Evolutionary conservation across 2,888 invertebrate species (phyloP).

Genomic region (Bombylius discolor): DNA sequence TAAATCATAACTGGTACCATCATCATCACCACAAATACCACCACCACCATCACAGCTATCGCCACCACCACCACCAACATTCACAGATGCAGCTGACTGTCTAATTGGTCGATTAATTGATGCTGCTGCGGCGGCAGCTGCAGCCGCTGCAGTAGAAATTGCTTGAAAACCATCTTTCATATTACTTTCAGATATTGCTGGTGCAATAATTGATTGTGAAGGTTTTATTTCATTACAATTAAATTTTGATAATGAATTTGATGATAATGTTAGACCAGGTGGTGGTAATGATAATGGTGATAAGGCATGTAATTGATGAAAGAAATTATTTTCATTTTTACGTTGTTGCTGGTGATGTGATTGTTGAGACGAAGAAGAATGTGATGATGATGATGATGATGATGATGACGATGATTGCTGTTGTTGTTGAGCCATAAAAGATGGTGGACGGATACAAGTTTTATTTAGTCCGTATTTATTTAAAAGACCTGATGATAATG

Average conservation of each 20-base stretch:
- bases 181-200: not conserved
- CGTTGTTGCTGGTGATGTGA: too few species aligned
- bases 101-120: not conserved
- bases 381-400: too few species aligned
- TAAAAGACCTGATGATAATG: constrained; percentile 6
- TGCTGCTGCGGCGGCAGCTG: not conserved
- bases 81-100: not conserved
- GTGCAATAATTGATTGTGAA: not conserved
- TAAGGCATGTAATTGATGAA: constrained; percentile 8
- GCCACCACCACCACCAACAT: too few species aligned
- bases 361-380: too few species aligned
- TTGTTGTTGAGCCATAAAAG: constrained; percentile 2
- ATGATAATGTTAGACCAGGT: constrained; percentile 1
- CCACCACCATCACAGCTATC: too few species aligned
- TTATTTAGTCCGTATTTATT: constrained; percentile 13
- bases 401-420: not conserved
- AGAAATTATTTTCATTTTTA: constrained; percentile 5
- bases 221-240: not conserved
- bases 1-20: not conserved
- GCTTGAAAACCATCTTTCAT: not conserved
- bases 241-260: not conserved
- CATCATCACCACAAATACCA: too few species aligned
- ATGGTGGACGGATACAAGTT: constrained; percentile 12
- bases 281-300: constrained; percentile 7
- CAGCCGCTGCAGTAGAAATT: not conserved